These are phyloP conservation scores for Anarhynchus alexandrinus DNA, from an alignment of 2,113 vertebrate genomes.

Conservation along the genomic window DNA sequence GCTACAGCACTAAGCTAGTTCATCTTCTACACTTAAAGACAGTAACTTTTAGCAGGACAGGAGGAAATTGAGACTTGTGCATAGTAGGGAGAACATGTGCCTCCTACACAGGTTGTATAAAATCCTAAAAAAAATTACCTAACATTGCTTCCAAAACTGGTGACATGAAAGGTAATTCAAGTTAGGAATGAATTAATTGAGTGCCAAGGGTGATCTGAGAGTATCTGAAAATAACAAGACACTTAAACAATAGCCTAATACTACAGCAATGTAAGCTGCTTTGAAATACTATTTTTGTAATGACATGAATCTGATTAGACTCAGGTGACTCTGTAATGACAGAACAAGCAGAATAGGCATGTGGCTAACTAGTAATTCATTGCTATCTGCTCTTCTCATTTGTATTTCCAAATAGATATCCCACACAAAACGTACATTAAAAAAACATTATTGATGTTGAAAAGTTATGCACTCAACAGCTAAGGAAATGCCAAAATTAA, in stretches of 20 bases:
- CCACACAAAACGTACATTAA: neutral
- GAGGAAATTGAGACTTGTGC: neutral
- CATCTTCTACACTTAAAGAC: neutral
- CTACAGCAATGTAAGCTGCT: neutral
- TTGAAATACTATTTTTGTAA: constrained; percentile 15
- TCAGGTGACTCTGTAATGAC: neutral
- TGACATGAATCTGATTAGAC: neutral
- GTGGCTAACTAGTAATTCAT: neutral
- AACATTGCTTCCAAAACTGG: neutral
- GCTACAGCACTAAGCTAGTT: neutral
- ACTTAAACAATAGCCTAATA: neutral
- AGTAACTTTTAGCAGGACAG: neutral
- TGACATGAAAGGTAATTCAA: neutral
- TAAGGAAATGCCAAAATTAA: neutral
- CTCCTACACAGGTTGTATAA: neutral
- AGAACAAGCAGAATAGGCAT: neutral
- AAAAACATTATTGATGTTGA: neutral
- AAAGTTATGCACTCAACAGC: neutral
- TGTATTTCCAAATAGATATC: neutral
- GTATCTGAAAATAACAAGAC: neutral
- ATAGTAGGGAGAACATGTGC: neutral
- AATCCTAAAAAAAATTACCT: neutral
- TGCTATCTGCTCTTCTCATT: neutral
- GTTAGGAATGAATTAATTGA: neutral
- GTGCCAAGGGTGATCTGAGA: neutral